Evolutionary conservation across 2,888 invertebrate species (phyloP).

Genomic region (Zaprionus bogoriensis): DNA sequence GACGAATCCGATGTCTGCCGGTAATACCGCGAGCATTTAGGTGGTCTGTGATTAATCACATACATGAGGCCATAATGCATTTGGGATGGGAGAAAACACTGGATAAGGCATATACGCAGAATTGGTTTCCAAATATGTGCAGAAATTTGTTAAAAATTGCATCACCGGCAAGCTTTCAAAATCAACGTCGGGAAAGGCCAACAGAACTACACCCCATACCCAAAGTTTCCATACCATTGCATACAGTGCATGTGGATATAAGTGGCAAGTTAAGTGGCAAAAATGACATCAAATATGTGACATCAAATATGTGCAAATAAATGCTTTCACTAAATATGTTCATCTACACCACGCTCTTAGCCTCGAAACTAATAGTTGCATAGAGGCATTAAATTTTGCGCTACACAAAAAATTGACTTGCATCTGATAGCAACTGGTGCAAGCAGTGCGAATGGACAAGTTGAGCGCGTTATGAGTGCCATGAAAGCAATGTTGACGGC

Average conservation of each 20-base stretch:
- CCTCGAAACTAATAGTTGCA: constrained; percentile 7
- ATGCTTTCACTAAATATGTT: neutral
- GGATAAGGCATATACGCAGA: constrained; percentile 11
- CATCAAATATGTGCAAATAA: constrained; percentile 6
- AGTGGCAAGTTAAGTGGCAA: neutral
- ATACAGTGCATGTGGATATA: constrained; percentile 4
- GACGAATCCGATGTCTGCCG: constrained; percentile 2
- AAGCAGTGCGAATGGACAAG: too few species aligned
- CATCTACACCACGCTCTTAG: neutral
- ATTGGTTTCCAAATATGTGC: neutral
- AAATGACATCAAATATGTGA: neutral
- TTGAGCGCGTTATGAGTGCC: too few species aligned
- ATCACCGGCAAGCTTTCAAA: too few species aligned
- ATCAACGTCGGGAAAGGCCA: neutral
- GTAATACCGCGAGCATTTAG: constrained; percentile 6
- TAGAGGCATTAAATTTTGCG: constrained; percentile 7
- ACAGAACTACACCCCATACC: constrained; percentile 7
- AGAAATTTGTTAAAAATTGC: too few species aligned
- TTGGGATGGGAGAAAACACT: constrained; percentile 13
- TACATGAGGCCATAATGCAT: constrained; percentile 6
- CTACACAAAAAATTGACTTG: too few species aligned
- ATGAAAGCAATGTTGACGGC: too few species aligned
- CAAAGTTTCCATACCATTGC: constrained; percentile 4
- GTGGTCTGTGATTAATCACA: constrained; percentile 13
- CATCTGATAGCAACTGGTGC: too few species aligned